Conservation (phyloP, 2,888 invertebrate genomes). For the Parasteatoda lunata region DNA sequence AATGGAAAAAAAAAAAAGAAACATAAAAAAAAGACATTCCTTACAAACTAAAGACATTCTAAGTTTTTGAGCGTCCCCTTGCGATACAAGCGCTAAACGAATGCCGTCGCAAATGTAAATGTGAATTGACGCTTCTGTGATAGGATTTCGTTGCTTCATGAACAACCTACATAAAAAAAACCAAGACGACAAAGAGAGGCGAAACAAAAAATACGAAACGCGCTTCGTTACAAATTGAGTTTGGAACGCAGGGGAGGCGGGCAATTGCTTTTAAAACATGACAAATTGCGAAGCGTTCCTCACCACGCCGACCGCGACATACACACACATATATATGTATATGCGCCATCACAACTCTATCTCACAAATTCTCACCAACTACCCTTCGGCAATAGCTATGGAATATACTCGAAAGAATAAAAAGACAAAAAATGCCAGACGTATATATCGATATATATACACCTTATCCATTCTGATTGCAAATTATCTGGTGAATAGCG, state of each 20-base stretch:
- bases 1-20: neutral
- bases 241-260: slow-evolving; percentile 47
- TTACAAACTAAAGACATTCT: neutral
- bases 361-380: slow-evolving; percentile 8
- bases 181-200: neutral
- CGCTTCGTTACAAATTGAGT: slow-evolving; percentile 68
- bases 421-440: slow-evolving; percentile 4
- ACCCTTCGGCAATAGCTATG: slow-evolving; percentile 14
- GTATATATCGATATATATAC: slow-evolving; percentile 35
- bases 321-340: slow-evolving; percentile 14
- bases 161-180: neutral
- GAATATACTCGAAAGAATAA: slow-evolving; percentile 15
- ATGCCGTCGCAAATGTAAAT: slow-evolving; percentile 61
- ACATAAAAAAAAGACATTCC: neutral
- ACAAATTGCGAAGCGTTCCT: slow-evolving; percentile 55
- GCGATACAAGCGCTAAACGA: slow-evolving; percentile 42
- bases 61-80: slow-evolving; percentile 52
- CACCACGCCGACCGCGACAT: slow-evolving; percentile 1
- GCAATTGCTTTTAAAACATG: slow-evolving; percentile 68
- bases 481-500: slow-evolving; percentile 66
- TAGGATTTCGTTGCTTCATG: slow-evolving; percentile 33
- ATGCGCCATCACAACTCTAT: slow-evolving; percentile 18
- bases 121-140: slow-evolving; percentile 64
- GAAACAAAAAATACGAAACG: slow-evolving; percentile 39
- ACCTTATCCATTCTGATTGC: slow-evolving; percentile 63